phyloP scores from a whole-genome alignment of 2,888 invertebrate species.

The Dascillus cervinus region DNA sequence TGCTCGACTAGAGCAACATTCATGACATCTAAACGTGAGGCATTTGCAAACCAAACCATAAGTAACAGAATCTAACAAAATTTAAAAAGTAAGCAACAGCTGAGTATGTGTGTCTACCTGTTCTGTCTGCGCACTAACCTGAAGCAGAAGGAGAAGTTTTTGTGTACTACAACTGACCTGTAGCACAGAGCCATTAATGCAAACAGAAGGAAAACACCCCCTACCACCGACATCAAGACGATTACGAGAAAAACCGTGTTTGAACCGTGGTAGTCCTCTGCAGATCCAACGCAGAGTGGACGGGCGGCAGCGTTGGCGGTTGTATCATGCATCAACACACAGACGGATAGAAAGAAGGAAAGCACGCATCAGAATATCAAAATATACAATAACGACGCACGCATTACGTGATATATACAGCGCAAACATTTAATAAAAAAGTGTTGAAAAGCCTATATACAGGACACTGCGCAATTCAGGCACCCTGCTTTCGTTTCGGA shows the following conservation, averaged over 20 bases:
- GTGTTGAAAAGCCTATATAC: constrained; percentile 39
- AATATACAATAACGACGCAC: constrained; percentile 29
- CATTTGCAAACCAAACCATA: constrained; percentile 19
- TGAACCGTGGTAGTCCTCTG: constrained; percentile 95
- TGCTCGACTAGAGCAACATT: too few relatives aligned
- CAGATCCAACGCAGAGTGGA: constrained; percentile 41
- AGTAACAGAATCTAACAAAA: constrained; percentile 21
- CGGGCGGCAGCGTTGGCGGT: constrained; percentile 24
- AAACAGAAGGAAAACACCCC: constrained; percentile 98
- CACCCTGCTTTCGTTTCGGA: constrained; percentile 22
- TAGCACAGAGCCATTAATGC: constrained; percentile 98
- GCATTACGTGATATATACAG: constrained; percentile 23
- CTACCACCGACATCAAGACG: constrained; percentile 97
- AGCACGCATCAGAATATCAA: constrained; percentile 44
- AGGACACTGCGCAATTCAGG: constrained; percentile 31
- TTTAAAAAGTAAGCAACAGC: constrained; percentile 37
- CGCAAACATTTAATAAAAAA: constrained; percentile 33
- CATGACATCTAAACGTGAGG: too few relatives aligned
- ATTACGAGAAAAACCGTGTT: constrained; percentile 96
- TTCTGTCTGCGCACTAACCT: constrained; percentile 93
- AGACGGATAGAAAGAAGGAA: constrained; percentile 51
- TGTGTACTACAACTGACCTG: constrained; percentile 99
- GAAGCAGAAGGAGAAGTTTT: constrained; percentile 97
- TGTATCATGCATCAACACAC: constrained; percentile 51
- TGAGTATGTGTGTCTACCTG: constrained; percentile 53